These are phyloP conservation scores for Limnodromus scolopaceus DNA, from an alignment of 2,797 vertebrate species.

Conservation along the genomic window DNA sequence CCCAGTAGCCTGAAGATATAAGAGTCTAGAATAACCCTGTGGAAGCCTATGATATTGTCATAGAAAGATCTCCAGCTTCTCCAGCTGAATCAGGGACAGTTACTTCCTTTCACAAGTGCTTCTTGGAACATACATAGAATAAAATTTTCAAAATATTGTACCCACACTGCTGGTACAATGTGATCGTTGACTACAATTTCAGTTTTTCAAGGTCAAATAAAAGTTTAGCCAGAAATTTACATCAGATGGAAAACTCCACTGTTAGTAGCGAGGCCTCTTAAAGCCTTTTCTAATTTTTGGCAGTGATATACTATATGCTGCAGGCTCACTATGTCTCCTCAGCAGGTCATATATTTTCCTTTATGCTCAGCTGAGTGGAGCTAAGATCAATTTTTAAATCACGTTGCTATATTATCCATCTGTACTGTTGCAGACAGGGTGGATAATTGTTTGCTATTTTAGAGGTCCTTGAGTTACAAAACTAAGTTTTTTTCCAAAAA, in stretches of 20 bases:
- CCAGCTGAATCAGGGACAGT: not conserved
- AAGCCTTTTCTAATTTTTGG: conserved; percentile 51
- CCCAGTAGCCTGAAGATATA: not conserved
- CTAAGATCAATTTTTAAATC: conserved; percentile 80
- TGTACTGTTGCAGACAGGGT: conserved; percentile 68
- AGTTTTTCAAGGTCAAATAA: conserved; percentile 49
- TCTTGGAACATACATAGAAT: not conserved
- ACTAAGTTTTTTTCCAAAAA: not conserved
- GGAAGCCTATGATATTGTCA: not conserved
- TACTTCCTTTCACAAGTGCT: not conserved
- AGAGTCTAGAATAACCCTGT: not conserved
- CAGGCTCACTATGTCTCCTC: conserved; percentile 50
- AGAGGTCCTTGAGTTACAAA: conserved; percentile 28
- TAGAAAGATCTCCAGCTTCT: not conserved
- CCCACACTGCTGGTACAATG: not conserved
- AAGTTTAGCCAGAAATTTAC: conserved; percentile 27
- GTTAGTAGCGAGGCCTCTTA: conserved; percentile 16
- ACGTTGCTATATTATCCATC: conserved; percentile 71
- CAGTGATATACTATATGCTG: conserved; percentile 52
- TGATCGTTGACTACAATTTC: not conserved
- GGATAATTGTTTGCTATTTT: conserved; percentile 78
- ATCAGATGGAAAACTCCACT: conserved; percentile 24
- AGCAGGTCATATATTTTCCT: conserved; percentile 70
- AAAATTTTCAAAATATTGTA: not conserved
- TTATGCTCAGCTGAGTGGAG: conserved; percentile 63